Evolutionary conservation across 92 coral and sea anemone species (phyloP).

Genomic region (Epizoanthus fatuus): DNA sequence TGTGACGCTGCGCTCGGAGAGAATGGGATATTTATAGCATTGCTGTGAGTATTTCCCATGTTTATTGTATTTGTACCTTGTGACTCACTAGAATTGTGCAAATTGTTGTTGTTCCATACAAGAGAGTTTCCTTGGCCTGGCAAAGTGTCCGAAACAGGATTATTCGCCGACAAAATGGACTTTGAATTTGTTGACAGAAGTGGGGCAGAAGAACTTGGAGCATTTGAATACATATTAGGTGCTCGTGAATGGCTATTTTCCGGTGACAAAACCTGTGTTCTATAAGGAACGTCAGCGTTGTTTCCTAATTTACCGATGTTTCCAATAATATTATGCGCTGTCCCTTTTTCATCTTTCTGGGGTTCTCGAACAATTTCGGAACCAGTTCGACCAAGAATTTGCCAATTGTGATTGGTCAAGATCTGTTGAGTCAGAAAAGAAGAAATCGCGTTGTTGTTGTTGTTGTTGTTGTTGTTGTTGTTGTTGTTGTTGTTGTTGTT

Average conservation of each 20-base stretch:
- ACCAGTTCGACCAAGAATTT: constrained; percentile 68
- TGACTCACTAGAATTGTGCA: neutral
- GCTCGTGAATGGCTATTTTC: neutral
- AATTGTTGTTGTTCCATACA: neutral
- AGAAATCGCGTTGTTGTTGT: neutral
- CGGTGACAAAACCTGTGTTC: neutral
- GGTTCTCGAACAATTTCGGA: constrained; percentile 44
- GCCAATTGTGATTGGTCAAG: constrained; percentile 49
- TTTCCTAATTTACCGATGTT: neutral
- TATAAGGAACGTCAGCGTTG: neutral
- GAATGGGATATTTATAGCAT: neutral
- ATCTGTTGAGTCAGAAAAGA: constrained; percentile 7
- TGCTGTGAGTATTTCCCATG: neutral
- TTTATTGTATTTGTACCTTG: neutral
- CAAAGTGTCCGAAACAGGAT: neutral
- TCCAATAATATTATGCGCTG: constrained; percentile 11
- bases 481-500: neutral
- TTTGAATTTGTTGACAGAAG: neutral
- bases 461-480: neutral
- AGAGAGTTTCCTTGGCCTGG: neutral
- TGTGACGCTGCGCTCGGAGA: neutral
- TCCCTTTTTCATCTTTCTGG: constrained; percentile 16
- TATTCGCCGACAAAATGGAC: neutral
- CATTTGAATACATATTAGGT: neutral
- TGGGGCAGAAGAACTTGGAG: neutral